These are phyloP conservation scores for Littorina saxatilis DNA, from an alignment of 1,140 invertebrate species.

Conservation along the genomic window DNA sequence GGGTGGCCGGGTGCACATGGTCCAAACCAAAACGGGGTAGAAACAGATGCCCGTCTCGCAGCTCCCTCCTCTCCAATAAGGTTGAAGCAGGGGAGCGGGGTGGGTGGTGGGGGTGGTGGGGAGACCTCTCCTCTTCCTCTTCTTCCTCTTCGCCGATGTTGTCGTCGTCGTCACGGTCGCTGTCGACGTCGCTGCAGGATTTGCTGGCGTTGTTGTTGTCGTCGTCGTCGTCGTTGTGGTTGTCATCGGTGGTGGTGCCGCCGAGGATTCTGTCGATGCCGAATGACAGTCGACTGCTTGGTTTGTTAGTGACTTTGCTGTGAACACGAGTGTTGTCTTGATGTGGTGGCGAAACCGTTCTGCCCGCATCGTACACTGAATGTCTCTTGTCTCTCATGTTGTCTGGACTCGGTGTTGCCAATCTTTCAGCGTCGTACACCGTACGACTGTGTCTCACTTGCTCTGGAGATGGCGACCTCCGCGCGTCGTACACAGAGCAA, in stretches of 20 bases:
- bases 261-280: conserved; percentile 42
- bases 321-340: neutral
- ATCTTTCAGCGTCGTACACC: too few relatives aligned
- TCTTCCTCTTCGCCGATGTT: neutral
- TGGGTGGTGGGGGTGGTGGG: neutral
- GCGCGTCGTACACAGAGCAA: too few relatives aligned
- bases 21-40: conserved; percentile 23
- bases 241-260: neutral
- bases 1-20: conserved; percentile 25
- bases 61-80: conserved; percentile 6
- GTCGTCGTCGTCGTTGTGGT: neutral
- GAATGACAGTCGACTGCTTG: conserved; percentile 31
- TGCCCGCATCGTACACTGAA: too few relatives aligned
- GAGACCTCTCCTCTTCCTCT: neutral
- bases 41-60: neutral
- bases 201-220: neutral
- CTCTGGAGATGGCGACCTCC: too few relatives aligned
- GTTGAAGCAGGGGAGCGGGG: neutral
- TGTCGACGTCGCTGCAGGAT: conserved; percentile 5
- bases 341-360: too few relatives aligned
- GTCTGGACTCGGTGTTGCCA: too few relatives aligned
- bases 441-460: too few relatives aligned
- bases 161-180: neutral
- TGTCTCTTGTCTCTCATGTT: too few relatives aligned
- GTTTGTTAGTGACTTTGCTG: neutral